Evolutionary conservation across 2,888 invertebrate species (phyloP).

Genomic region (Tenthredo mesomela): DNA sequence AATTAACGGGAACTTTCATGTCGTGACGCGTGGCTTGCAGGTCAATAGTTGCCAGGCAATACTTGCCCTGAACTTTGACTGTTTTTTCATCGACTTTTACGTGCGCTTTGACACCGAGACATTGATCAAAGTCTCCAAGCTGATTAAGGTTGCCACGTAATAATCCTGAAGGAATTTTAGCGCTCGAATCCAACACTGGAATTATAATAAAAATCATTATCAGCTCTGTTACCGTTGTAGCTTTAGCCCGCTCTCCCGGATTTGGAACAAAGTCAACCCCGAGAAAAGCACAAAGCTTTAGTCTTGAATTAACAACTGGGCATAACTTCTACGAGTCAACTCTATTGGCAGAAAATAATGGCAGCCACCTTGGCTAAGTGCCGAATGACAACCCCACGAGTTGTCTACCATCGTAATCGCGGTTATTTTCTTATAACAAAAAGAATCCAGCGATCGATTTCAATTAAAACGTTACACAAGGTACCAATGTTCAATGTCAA

Average conservation of each 20-base stretch:
- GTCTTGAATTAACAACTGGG: slow-evolving; percentile 29
- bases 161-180: slow-evolving; percentile 85
- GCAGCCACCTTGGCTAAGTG: slow-evolving; percentile 32
- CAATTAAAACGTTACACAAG: neutral
- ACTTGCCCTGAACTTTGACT: slow-evolving; percentile 84
- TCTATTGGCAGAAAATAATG: slow-evolving; percentile 31
- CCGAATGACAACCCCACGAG: slow-evolving; percentile 23
- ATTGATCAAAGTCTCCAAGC: slow-evolving; percentile 86
- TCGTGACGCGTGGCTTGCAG: slow-evolving; percentile 81
- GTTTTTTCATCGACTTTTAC: slow-evolving; percentile 82
- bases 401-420: neutral
- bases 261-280: slow-evolving; percentile 32
- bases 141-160: slow-evolving; percentile 86
- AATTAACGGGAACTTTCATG: slow-evolving; percentile 83
- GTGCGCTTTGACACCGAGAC: slow-evolving; percentile 80
- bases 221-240: neutral
- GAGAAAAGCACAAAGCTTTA: slow-evolving; percentile 29
- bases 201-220: slow-evolving; percentile 55
- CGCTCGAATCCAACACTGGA: slow-evolving; percentile 87
- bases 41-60: slow-evolving; percentile 85
- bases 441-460: neutral
- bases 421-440: neutral
- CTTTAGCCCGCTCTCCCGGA: slow-evolving; percentile 15
- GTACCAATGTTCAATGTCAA: neutral
- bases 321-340: slow-evolving; percentile 19